Conservation (phyloP, 2,797 vertebrate species). For the Rhinogobio ventralis region DNA sequence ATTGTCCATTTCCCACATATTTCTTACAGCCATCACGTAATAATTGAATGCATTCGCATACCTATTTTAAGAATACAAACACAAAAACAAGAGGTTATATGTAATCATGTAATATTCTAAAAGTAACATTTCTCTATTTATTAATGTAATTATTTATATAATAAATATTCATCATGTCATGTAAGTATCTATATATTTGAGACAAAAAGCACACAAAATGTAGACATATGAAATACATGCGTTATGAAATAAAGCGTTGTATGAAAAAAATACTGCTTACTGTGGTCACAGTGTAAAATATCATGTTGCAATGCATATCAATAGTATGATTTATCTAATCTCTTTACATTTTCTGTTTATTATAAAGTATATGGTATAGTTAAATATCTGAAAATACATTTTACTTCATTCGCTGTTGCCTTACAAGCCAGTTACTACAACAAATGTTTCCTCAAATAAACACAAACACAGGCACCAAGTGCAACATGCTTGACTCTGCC, state of each 20-base stretch:
- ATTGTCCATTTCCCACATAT: background rate
- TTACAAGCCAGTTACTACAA: slow-evolving; percentile 8
- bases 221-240: too few species aligned
- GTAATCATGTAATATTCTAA: background rate
- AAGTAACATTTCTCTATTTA: background rate
- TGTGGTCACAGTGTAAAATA: background rate
- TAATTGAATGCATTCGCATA: background rate
- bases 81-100: background rate
- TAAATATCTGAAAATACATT: background rate
- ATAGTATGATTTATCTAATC: background rate
- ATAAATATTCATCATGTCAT: background rate
- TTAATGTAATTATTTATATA: background rate
- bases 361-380: background rate
- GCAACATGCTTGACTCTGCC: slow-evolving; percentile 68
- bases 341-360: background rate
- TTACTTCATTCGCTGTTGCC: background rate
- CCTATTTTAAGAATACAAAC: background rate
- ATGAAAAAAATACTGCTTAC: background rate
- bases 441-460: slow-evolving; percentile 22
- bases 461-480: slow-evolving; percentile 24
- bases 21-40: background rate
- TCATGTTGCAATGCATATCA: background rate
- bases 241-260: background rate
- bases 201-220: background rate
- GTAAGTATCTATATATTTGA: background rate